Conservation (phyloP, 2,888 invertebrate species). For the Cephus pulcher region DNA sequence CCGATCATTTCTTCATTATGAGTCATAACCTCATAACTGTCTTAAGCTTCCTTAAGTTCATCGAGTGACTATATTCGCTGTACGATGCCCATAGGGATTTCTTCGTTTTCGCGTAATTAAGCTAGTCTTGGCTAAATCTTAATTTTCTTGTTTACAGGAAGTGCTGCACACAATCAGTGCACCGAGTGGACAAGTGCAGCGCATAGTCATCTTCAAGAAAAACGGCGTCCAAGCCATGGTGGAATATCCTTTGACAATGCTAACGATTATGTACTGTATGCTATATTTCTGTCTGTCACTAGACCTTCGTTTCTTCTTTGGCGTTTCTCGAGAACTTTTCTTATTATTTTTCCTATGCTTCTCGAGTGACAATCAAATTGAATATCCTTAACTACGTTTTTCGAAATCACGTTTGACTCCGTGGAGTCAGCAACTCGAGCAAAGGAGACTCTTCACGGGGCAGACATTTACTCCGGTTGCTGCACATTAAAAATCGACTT, state of each 20-base stretch:
- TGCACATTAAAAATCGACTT: constrained; percentile 99
- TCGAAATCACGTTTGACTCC: constrained; percentile 88
- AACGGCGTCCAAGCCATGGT: constrained; percentile 99
- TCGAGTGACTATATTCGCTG: too few species aligned
- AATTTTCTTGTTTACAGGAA: constrained; percentile 78
- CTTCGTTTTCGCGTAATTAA: too few species aligned
- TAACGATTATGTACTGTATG: too few species aligned
- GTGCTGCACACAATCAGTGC: constrained; percentile 97
- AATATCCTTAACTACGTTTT: constrained; percentile 55
- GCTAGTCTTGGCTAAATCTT: too few species aligned
- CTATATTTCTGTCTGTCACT: too few species aligned
- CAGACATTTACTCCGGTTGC: constrained; percentile 99
- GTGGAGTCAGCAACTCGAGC: constrained; percentile 94
- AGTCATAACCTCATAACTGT: too few species aligned
- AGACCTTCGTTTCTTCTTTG: too few species aligned
- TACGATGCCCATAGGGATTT: too few species aligned
- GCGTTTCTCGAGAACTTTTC: too few species aligned
- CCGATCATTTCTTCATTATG: too few species aligned
- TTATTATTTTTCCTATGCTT: too few species aligned
- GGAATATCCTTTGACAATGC: constrained; percentile 88
- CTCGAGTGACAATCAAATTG: constrained; percentile 1
- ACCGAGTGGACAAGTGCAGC: constrained; percentile 93
- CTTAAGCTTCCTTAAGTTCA: too few species aligned
- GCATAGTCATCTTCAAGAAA: constrained; percentile 99
- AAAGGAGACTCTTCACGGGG: constrained; percentile 95